Conservation (phyloP, 1,140 invertebrate species). For the Leguminivora glycinivorella region DNA sequence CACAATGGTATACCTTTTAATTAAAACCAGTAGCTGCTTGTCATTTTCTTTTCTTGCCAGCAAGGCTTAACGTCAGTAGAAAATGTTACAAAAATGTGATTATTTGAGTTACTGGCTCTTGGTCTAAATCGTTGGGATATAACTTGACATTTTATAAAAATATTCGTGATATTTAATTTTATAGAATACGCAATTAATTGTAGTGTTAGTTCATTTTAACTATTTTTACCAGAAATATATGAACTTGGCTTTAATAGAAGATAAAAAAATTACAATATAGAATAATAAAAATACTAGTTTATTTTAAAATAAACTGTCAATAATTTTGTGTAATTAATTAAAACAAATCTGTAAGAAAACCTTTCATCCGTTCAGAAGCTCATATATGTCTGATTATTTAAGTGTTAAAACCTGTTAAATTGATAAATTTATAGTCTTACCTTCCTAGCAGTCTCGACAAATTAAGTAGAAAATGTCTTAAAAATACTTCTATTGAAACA, state of each 20-base stretch:
- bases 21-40: background rate
- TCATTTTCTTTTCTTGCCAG: background rate
- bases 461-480: conserved; percentile 50
- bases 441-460: conserved; percentile 64
- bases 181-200: background rate
- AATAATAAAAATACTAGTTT: too few relatives aligned
- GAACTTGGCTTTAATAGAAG: background rate
- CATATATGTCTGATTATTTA: conserved; percentile 13
- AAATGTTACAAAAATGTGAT: background rate
- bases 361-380: background rate
- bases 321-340: too few relatives aligned
- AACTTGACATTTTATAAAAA: conserved; percentile 7
- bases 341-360: too few relatives aligned
- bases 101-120: background rate
- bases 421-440: conserved; percentile 43
- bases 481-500: background rate
- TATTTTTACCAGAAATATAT: background rate
- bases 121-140: conserved; percentile 2
- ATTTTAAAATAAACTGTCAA: too few relatives aligned
- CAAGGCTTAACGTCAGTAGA: background rate
- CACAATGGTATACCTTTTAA: too few relatives aligned
- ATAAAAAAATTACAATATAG: background rate
- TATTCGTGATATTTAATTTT: background rate
- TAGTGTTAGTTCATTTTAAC: background rate
- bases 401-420: conserved; percentile 30